phyloP scores from a whole-genome alignment of 2,797 vertebrate genomes.

The Muscicapa striata region DNA sequence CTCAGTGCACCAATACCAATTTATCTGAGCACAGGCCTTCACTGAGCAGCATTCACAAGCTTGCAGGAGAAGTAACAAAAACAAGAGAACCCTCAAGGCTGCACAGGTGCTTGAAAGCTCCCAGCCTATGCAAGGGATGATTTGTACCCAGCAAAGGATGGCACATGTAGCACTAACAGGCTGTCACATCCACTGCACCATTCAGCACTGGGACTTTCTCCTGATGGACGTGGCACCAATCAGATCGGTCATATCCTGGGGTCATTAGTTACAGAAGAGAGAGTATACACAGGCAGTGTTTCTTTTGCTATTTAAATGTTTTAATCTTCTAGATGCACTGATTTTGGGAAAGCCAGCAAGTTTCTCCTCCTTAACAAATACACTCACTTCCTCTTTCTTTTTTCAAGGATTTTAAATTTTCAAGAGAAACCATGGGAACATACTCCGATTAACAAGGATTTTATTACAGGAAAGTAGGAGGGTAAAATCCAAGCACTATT shows the following conservation, averaged over 20 bases:
- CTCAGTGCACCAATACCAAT: not conserved
- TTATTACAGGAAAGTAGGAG: constrained; percentile 19
- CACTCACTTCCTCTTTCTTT: not conserved
- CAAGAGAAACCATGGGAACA: not conserved
- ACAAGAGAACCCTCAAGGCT: not conserved
- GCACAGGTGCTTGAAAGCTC: not conserved
- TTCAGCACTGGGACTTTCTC: not conserved
- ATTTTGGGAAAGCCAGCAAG: not conserved
- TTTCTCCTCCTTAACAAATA: not conserved
- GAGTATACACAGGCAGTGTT: not conserved
- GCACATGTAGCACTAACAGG: not conserved
- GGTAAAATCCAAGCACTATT: constrained; percentile 10
- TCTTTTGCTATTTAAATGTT: not conserved
- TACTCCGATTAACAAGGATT: not conserved
- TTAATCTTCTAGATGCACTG: not conserved
- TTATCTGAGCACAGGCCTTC: not conserved
- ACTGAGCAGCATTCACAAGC: not conserved
- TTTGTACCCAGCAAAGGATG: not conserved
- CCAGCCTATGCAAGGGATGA: not conserved
- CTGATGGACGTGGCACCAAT: not conserved
- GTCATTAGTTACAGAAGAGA: not conserved
- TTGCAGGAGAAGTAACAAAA: not conserved
- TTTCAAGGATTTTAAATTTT: constrained; percentile 1
- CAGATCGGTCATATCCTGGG: not conserved
- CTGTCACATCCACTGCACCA: not conserved